Percentiles rank a stretch among this genome's conserved stretches.
phyloP scores from a whole-genome alignment of 2,797 vertebrate species.

The Coregonus sp. region DNA sequence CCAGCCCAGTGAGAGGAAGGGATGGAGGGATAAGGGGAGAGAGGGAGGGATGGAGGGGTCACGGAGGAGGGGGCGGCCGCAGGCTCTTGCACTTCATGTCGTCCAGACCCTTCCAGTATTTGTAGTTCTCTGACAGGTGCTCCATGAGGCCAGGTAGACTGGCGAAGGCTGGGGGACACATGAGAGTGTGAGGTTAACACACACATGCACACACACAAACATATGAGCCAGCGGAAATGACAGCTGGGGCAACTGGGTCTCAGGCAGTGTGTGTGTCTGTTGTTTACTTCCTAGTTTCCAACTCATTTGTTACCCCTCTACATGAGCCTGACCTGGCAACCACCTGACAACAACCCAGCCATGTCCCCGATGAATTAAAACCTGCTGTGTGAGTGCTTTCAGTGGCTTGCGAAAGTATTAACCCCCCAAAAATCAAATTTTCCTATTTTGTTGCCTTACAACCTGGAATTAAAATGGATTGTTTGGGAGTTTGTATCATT shows the following conservation, averaged over 20 bases:
- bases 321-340: constrained; percentile 14
- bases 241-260: neutral
- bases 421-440: too few relatives aligned
- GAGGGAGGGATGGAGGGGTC: constrained; percentile 56
- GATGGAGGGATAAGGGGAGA: constrained; percentile 30
- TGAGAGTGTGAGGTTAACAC: constrained; percentile 13
- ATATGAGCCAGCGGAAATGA: neutral
- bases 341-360: constrained; percentile 16
- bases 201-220: neutral
- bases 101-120: constrained; percentile 94
- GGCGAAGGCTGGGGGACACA: constrained; percentile 83
- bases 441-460: too few relatives aligned
- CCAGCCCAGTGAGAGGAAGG: constrained; percentile 22
- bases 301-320: constrained; percentile 17
- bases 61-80: constrained; percentile 78
- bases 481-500: too few relatives aligned
- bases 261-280: constrained; percentile 22
- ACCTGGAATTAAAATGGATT: too few relatives aligned
- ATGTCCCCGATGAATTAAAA: neutral
- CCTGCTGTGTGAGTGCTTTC: neutral
- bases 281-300: constrained; percentile 56
- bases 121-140: constrained; percentile 91
- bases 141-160: constrained; percentile 91
- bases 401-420: too few relatives aligned
- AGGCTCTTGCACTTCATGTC: constrained; percentile 91